Percentiles rank a stretch among this genome's conserved stretches.
Evolutionary conservation across 1,140 invertebrate species (phyloP).

Genomic region (silkworm (Bombyx mori)): ASM3026992v2 NC_085129.1:16000501-16001000

Average conservation of each 20-base stretch:
- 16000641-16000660: no score
- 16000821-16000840: conserved; percentile 48
- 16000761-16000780: conserved; percentile 63
- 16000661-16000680: no score
- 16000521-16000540: no score
- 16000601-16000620: no score
- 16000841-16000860: conserved; percentile 58
- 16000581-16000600: no score
- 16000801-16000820: conserved; percentile 61
- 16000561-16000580: no score
- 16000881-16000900: conserved; percentile 49
- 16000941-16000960: no score
- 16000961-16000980: no score
- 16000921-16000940: conserved; percentile 29
- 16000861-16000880: conserved; percentile 52
- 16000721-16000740: conserved; percentile 40
- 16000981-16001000: no score
- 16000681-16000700: background rate
- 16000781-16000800: conserved; percentile 64
- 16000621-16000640: no score
- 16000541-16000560: no score
- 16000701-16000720: background rate
- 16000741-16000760: conserved; percentile 56
- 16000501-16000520: conserved; percentile 7
- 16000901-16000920: conserved; percentile 57